phyloP scores from a whole-genome alignment of 2,797 vertebrate species.

The Glossophaga mutica region DNA sequence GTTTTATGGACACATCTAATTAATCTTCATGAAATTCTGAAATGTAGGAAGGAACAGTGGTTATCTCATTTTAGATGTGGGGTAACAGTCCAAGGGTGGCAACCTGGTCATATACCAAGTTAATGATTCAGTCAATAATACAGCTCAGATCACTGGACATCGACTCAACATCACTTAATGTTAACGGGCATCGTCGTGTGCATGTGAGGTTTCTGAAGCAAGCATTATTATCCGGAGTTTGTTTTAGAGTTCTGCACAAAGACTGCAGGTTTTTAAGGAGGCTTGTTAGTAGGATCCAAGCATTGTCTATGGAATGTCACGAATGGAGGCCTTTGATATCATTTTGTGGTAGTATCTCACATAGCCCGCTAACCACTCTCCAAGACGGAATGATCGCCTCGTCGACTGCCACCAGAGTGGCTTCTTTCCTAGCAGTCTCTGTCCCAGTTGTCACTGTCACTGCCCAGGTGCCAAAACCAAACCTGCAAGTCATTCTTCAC shows the following conservation, averaged over 20 bases:
- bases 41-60: neutral
- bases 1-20: neutral
- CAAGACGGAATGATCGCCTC: neutral
- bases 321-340: neutral
- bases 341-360: neutral
- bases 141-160: neutral
- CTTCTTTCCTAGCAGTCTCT: neutral
- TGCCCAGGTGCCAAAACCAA: neutral
- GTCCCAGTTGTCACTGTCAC: neutral
- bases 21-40: constrained; percentile 37
- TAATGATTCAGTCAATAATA: neutral
- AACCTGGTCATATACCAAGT: neutral
- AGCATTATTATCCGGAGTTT: neutral
- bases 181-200: neutral
- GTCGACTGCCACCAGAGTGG: neutral
- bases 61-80: constrained; percentile 36
- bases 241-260: neutral
- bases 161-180: neutral
- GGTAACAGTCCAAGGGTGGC: neutral
- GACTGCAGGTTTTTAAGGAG: neutral
- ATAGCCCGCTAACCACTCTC: neutral
- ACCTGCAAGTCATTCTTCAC: neutral
- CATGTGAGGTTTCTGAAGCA: neutral
- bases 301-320: neutral
- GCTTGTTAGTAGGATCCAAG: neutral